Percentiles rank a stretch among this genome's conserved stretches.
These are phyloP conservation scores for Paraplagusia blochii DNA, from an alignment of 2,113 vertebrate genomes.

Conservation along the genomic window DNA sequence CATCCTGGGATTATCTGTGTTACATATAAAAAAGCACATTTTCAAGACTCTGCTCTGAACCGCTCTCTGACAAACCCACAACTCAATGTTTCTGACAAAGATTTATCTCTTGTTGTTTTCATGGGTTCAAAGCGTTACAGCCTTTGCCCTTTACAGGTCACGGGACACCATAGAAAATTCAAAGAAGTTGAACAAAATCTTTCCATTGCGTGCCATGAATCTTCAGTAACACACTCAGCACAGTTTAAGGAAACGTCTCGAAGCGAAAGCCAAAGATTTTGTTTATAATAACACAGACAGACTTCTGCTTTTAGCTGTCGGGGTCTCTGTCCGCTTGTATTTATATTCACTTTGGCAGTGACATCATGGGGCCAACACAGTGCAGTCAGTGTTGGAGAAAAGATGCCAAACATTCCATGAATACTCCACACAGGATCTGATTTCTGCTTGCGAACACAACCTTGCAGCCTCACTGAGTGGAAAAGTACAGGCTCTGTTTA, in stretches of 20 bases:
- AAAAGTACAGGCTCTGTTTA: constrained; percentile 61
- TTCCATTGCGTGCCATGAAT: background rate
- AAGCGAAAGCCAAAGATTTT: background rate
- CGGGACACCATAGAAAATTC: background rate
- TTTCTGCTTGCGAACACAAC: constrained; percentile 61
- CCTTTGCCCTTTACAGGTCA: background rate
- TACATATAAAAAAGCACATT: too few species aligned
- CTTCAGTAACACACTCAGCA: background rate
- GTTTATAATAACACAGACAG: background rate
- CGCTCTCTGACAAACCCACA: too few species aligned
- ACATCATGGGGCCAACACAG: constrained; percentile 50
- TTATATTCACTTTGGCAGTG: constrained; percentile 45
- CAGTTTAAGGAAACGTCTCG: background rate
- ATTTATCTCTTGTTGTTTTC: too few species aligned
- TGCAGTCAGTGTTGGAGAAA: constrained; percentile 34
- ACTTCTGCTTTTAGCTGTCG: constrained; percentile 3
- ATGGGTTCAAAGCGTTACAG: background rate
- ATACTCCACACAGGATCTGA: constrained; percentile 64
- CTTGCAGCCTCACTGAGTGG: constrained; percentile 47
- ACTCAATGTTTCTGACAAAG: too few species aligned
- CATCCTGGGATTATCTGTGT: too few species aligned
- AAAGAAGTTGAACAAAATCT: background rate
- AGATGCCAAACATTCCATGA: constrained; percentile 68
- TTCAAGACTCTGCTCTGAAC: too few species aligned
- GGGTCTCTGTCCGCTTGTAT: constrained; percentile 20